Evolutionary conservation across 2,113 vertebrate species (phyloP).

Genomic region (Ia io): DNA sequence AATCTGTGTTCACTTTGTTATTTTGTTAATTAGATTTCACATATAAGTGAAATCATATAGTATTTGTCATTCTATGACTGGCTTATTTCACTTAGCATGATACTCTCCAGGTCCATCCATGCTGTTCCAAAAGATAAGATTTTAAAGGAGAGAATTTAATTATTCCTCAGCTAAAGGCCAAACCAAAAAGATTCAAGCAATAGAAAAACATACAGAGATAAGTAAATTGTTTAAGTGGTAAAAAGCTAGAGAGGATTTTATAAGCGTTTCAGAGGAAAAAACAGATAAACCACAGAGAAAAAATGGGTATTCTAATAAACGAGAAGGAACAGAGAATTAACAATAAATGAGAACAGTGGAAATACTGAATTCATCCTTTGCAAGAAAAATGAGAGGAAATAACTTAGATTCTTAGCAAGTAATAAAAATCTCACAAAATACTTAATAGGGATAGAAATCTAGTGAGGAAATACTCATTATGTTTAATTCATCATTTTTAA

Average conservation of each 20-base stretch:
- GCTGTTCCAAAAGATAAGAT: neutral
- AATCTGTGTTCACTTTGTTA: neutral
- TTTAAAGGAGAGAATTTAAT: conserved; percentile 25
- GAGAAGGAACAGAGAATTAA: conserved; percentile 54
- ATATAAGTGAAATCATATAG: neutral
- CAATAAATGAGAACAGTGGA: conserved; percentile 56
- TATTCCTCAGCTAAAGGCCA: conserved; percentile 50
- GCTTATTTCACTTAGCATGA: neutral
- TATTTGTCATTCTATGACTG: neutral
- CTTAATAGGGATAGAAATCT: conserved; percentile 42
- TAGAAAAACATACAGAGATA: conserved; percentile 16
- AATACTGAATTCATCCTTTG: conserved; percentile 53
- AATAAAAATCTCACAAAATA: conserved; percentile 61
- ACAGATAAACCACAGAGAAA: conserved; percentile 43
- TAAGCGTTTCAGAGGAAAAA: conserved; percentile 37
- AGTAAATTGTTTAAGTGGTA: conserved; percentile 41
- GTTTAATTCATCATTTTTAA: conserved; percentile 56
- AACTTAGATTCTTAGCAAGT: conserved; percentile 60
- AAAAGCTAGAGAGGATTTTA: conserved; percentile 40
- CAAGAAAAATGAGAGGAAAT: conserved; percentile 63
- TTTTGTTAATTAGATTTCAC: neutral
- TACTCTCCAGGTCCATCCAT: neutral
- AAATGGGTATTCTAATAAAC: conserved; percentile 45
- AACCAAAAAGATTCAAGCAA: conserved; percentile 29
- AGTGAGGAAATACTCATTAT: conserved; percentile 34